Base-by-base conservation (phyloP, 1,140 invertebrate species). In the Eciton burchellii region DNA sequence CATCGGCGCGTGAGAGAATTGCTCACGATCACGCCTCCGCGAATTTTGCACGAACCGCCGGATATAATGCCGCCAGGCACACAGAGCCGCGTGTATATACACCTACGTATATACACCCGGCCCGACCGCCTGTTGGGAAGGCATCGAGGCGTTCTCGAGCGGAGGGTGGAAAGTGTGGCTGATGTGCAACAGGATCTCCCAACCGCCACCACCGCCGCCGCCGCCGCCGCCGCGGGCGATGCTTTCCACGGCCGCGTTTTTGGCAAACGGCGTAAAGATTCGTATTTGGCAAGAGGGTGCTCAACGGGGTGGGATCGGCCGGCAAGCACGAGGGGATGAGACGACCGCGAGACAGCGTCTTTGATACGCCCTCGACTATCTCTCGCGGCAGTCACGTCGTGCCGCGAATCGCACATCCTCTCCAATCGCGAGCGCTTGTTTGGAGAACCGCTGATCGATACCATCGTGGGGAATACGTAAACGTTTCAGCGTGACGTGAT, bases 41-140 rank as follows among this genome's bases (percentile, higher is more conserved):
- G 82, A 87, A 87, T 87, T 86, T 87, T 87, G 79, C 76, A 87
- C 82, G 86, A 81, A 70, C 62, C 57, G 65, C 19, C 86, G 85
- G 57, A 35, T 66, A 35, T 66, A 57, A 62, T 21, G 45, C 65
- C 52, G 3, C 35, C 54, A 12, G 41, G 41, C 59, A 71, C 56
- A 66, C 35, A 16, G 9, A 49, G 21, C 16, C 35, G 24, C 52
- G 35, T 52, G n/a, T 41, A 35, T 24, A n/a, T n/a, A n/a, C n/a
- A n/a, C n/a, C n/a, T n/a, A 2, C 6, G 9, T 24, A 43, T 26
- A 43, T 29, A 16, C n/a, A 21, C 9, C 6, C 11, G 14, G 29
- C 21, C 47, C 82, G 60, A 47, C 29, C 29, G 24, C 60, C 62
- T 24, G 19, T 56, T 35, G 35, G 35, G 49, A 16, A n/a, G 12